A percentile compares a stretch with the other conserved stretches of the same genome.
phyloP scores from a whole-genome alignment of 2,113 vertebrate genomes.

The Cynopterus brachyotis region DNA sequence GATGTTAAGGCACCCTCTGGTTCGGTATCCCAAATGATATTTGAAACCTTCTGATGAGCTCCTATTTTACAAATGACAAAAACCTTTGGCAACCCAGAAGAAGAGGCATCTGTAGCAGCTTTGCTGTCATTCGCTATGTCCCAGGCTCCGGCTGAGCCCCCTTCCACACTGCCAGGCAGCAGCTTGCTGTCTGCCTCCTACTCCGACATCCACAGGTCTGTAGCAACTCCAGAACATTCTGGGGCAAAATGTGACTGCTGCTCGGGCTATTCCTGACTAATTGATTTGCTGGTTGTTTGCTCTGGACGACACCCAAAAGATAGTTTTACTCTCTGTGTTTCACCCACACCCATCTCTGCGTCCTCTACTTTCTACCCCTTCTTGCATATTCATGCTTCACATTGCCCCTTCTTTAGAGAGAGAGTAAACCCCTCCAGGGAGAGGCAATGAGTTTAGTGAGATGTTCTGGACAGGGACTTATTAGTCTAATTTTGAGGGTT shows the following conservation, averaged over 20 bases:
- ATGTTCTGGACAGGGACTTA: accelerated
- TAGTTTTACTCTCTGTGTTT: background rate
- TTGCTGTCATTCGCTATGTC: background rate
- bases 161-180: background rate
- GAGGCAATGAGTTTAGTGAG: accelerated
- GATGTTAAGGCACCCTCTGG: background rate
- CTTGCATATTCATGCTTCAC: accelerated
- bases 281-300: background rate
- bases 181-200: background rate
- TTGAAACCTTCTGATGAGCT: background rate
- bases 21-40: background rate
- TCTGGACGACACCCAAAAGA: background rate
- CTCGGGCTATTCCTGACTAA: background rate
- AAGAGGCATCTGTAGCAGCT: background rate
- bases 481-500: background rate
- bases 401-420: background rate
- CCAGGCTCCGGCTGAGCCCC: background rate
- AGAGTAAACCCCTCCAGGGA: background rate
- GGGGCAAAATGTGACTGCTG: background rate
- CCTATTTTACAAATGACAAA: background rate
- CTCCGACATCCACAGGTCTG: background rate
- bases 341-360: background rate
- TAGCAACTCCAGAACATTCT: background rate
- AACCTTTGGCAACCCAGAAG: background rate
- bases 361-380: background rate